Conservation (phyloP, 1,140 invertebrate species). For the Eumeta japonica region DNA sequence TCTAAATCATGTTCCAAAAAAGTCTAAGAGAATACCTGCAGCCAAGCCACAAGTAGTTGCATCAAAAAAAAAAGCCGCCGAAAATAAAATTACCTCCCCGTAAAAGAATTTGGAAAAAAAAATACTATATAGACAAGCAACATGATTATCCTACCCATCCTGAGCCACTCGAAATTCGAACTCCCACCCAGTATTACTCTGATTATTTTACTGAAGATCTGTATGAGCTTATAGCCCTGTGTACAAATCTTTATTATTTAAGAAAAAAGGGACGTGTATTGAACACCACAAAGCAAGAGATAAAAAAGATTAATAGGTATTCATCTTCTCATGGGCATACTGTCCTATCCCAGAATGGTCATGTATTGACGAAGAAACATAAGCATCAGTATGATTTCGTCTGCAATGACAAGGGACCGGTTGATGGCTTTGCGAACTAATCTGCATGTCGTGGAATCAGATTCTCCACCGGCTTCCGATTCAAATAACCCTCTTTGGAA, state of each 20-base stretch:
- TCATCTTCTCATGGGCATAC: constrained; percentile 7
- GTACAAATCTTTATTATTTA: constrained; percentile 6
- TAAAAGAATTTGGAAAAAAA: no score
- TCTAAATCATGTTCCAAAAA: no score
- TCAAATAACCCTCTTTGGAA: constrained; percentile 7
- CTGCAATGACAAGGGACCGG: constrained; percentile 3
- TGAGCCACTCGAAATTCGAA: constrained; percentile 3
- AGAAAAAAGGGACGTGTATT: constrained; percentile 6
- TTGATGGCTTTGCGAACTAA: constrained; percentile 6
- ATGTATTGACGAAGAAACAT: constrained; percentile 8
- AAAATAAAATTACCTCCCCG: constrained; percentile 5
- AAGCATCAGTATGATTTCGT: constrained; percentile 6
- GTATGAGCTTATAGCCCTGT: constrained; percentile 1
- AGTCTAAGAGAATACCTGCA: no score
- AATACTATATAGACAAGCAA: constrained; percentile 8
- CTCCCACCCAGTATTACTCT: constrained; percentile 3
- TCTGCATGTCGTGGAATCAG: constrained; percentile 3
- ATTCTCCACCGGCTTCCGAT: constrained; percentile 3
- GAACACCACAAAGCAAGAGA: constrained; percentile 2
- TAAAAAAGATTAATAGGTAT: constrained; percentile 7
- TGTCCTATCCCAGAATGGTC: constrained; percentile 5
- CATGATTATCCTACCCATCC: constrained; percentile 8
- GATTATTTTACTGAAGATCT: constrained; percentile 6
- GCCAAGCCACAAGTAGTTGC: neutral
- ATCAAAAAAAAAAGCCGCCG: constrained; percentile 2